Evolutionary conservation across 2,888 invertebrate species (phyloP), one percentile per base, ranked within the genome.

Genomic region (Caenorhabditis becei): DNA sequence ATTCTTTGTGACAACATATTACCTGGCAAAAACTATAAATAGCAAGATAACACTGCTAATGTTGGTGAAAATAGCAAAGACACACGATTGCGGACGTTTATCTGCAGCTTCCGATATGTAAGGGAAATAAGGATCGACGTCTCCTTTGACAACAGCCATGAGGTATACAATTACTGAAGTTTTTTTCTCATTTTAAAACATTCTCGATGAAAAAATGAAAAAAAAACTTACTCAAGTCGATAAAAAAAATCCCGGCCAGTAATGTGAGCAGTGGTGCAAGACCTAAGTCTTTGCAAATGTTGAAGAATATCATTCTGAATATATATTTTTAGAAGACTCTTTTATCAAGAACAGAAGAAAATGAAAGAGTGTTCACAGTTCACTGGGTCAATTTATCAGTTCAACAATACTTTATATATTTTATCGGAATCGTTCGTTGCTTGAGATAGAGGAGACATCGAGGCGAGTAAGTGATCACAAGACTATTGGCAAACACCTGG

Each of bases 81-180:
- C 49, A 77, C 91, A 91, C 2, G 86, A 84, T 59, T 90, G 87
- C 5, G 90, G 89, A 11, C 88, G 85, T 47, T 77, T 56, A 58
- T 90, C 87, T 18, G 89, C 91, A 1, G 88, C 84, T 0, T 88
- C 86, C 0, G 90, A 90, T 32, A 91, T 86, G 77, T 91, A 91
- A 0, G 91, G 91, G 18, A 91, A 88, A 16, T 90, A 65, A 1
- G 91, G 89, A 54, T 91, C 91, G 16, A 91, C 90, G 78, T 91
- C 89, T 1, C 82, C 74, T 8, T 83, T 80, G 24, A 63, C 69
- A 16, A 91, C 89, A 7, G 91, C 88, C 49, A 88, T 80, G 7
- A 77, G 59, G 77, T 91, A 91, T 4, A 87, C 87, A 16, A 71
- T 18, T 11, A 85, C 89, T 89, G 81, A 63, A 1, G 1, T 54